Base-by-base conservation (phyloP, 2,888 invertebrate genomes). In the Andrena praecox region DNA sequence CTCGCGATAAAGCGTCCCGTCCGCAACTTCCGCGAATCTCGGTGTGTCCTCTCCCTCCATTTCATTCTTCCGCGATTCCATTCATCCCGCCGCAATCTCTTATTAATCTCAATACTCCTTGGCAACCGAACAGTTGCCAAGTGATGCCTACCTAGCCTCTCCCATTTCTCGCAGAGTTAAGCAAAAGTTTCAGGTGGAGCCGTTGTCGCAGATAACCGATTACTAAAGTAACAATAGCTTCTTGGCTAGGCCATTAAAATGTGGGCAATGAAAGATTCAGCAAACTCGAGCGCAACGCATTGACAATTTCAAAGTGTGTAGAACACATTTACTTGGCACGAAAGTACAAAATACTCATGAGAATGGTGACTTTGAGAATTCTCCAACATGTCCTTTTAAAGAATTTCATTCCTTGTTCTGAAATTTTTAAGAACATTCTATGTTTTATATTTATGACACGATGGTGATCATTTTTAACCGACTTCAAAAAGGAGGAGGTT, bases 1-100 rank as follows among this genome's bases (percentile, higher is more conserved):
- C 60, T 29, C 48, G 12, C 60, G 66, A 33, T 62, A 48, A 77
- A 66, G 54, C 77, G 77, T 70, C 66, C 56, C 1, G 52, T 33
- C 42, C 52, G 42, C 70, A 66, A 62, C 52, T 67, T 62, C 48
- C 48, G 63, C 42, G 62, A 78, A 68, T 62, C 20, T 29, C 12
- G 31, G 3, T 42, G 5, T 59, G 59, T 33, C 60, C 42, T 77
- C 35, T 8, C 10, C 8, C 54, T 35, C 31, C 16, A 31, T 33
- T 48, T n/a, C 31, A 66, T 54, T 52, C 52, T 70, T 20, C 42
- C 16, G 31, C 2, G 60, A 10, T 12, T 63, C 56, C 6, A 24
- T 50, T 31, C 62, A 48, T 50, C 33, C 48, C n/a, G 24, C 4
- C 24, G 50, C 10, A 33, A 24, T 33, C 50, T 62, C 24, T 31